phyloP scores from a whole-genome alignment of 37 sponge, comb jelly and placozoan genomes.

The Hormiphora californensis region DNA sequence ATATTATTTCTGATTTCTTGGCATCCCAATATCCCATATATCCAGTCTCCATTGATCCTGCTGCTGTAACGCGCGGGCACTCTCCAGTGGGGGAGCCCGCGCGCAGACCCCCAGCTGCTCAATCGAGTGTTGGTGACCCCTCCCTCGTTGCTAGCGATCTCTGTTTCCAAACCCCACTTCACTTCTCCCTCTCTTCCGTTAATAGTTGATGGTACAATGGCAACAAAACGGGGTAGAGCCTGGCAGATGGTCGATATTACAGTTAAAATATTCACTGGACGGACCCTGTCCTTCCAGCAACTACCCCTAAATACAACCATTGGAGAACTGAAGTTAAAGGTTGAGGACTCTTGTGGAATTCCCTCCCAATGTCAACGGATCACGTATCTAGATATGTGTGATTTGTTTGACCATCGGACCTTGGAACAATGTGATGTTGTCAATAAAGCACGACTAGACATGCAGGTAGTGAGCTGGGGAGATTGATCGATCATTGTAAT shows the following conservation, averaged over 20 bases:
- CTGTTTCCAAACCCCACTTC: too few species aligned
- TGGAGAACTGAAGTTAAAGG: background rate
- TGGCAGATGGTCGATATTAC: conserved; percentile 10
- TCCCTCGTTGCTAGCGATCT: too few species aligned
- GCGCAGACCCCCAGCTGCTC: too few species aligned
- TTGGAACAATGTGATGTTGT: conserved; percentile 6
- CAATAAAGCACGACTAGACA: background rate
- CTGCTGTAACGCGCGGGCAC: too few species aligned
- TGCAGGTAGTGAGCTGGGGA: conserved; percentile 7
- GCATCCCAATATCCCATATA: too few species aligned
- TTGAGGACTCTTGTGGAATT: conserved; percentile 29
- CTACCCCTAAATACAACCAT: conserved; percentile 16
- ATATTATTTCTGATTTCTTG: too few species aligned
- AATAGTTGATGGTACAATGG: background rate
- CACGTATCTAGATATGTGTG: conserved; percentile 35
- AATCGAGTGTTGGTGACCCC: too few species aligned
- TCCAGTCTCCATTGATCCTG: too few species aligned
- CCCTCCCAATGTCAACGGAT: conserved; percentile 29
- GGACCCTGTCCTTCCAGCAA: conserved; percentile 8
- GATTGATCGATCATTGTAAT: background rate
- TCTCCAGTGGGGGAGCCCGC: too few species aligned
- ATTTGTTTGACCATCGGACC: conserved; percentile 17
- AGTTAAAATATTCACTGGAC: conserved; percentile 2
- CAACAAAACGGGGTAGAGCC: conserved; percentile 8
- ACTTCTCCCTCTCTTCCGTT: too few species aligned